Base-by-base conservation (phyloP, 2,797 vertebrate species). In the Gobionotothen gibberifrons region DNA sequence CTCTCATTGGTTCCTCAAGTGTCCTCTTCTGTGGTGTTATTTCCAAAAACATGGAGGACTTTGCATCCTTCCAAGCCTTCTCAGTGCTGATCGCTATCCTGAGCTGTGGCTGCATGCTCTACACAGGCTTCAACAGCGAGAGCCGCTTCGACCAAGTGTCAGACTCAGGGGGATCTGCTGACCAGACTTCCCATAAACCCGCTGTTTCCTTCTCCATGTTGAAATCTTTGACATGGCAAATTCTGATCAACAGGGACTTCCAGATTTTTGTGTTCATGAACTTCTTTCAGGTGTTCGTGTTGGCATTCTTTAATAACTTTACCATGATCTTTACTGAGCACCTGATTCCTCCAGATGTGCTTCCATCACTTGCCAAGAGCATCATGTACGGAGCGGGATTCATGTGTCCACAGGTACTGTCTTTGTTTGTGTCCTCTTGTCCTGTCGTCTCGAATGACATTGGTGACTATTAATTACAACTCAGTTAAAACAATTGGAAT, bases 271-370 rank as follows among this genome's bases (percentile, higher is more conserved):
- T 98, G 29, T 43, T 92, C 0, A 96, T 97, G 96, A 98, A 97
- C 93, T 98, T 97, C 87, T 97, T 95, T 82, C 97, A 98, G 91
- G 95, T 97, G 75, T 97, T 98, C 86, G 94, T 96, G 76, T 74
- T 96, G 57, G 93, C 95, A 17, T 96, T 98, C 89, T 96, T 95
- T 76, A 97, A 82, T 88, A 98, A 97, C 90, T 98, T 99, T 75
- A 96, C 96, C 86, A 94, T 98, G 86, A 98, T 98, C 79, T 97
- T 98, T 74, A 85, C 90, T 0, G 96, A 98, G 76, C 95, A 95
- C 75, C 95, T 99, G 68, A 96, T 98, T 86, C 97, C 96, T 7
- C 85, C 79, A 8, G 78, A 96, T 29, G 90, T 89, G 49, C 94
- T 98, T 65, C 94, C 96, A 7, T 92, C 96, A 1, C 85, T 94